Conservation (phyloP, 2,797 vertebrate genomes). For the Taeniopygia guttata region DNA sequence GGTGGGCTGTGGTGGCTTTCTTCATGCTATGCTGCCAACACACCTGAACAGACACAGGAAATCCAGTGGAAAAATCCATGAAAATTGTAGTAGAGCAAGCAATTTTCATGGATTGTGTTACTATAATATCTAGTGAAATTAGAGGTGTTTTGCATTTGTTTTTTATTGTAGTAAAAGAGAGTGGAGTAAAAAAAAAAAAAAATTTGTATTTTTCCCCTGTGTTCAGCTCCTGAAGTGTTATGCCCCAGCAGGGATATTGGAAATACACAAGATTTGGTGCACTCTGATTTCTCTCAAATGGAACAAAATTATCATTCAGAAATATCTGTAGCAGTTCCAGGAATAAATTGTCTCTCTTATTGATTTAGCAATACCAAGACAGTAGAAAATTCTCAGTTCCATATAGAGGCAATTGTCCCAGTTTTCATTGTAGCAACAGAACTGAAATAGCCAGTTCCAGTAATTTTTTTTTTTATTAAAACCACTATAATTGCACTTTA, state of each 20-base stretch:
- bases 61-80: not conserved
- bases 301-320: constrained; percentile 20
- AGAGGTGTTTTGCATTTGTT: not conserved
- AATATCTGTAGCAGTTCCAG: constrained; percentile 12
- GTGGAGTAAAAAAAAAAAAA: not conserved
- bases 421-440: not conserved
- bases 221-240: not conserved
- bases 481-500: not conserved
- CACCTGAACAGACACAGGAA: not conserved
- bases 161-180: not conserved
- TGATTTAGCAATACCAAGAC: constrained; percentile 20
- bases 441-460: not conserved
- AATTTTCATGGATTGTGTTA: not conserved
- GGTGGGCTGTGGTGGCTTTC: not conserved
- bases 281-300: not conserved
- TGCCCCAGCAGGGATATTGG: not conserved
- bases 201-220: not conserved
- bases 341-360: constrained; percentile 5
- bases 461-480: not conserved
- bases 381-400: constrained; percentile 18
- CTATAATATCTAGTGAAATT: not conserved
- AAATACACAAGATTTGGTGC: not conserved
- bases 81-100: not conserved
- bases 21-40: not conserved
- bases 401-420: constrained; percentile 8